Conservation (phyloP, 2,888 invertebrate species). For the Ecdyonurus torrentis region DNA sequence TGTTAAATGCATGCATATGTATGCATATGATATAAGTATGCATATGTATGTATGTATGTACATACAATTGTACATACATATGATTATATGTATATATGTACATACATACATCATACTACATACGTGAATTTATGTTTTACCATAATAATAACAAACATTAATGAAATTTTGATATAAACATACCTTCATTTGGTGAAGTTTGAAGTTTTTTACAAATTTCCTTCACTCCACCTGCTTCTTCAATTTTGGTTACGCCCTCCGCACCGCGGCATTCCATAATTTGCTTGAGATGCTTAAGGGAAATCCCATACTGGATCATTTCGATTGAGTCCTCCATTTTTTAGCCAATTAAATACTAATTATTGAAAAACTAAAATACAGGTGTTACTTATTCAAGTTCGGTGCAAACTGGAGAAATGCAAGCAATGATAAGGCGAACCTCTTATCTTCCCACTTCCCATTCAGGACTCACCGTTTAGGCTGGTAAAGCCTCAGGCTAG, state of each 20-base stretch:
- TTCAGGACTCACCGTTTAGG: background rate
- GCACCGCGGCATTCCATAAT: conserved; percentile 40
- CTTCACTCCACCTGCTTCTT: conserved; percentile 31
- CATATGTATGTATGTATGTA: too few species aligned
- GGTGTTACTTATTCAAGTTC: background rate
- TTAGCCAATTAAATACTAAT: background rate
- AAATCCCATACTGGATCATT: conserved; percentile 29
- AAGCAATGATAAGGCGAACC: background rate
- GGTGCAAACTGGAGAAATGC: background rate
- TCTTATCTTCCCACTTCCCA: background rate
- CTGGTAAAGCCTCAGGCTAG: background rate
- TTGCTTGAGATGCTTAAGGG: conserved; percentile 36
- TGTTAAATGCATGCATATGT: too few species aligned
- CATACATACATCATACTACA: too few species aligned
- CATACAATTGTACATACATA: too few species aligned
- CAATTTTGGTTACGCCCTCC: conserved; percentile 35
- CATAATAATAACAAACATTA: too few species aligned
- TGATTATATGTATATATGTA: too few species aligned
- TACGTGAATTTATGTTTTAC: too few species aligned
- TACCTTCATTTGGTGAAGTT: conserved; percentile 39
- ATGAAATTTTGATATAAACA: too few species aligned
- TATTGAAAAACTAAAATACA: background rate
- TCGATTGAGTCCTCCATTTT: background rate
- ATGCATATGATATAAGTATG: too few species aligned
- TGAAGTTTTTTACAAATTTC: conserved; percentile 38